A percentile compares a stretch with the other conserved stretches of the same genome.
Evolutionary conservation across 1,140 invertebrate genomes (phyloP).

Genomic region (Leptopilina clavipes): DNA sequence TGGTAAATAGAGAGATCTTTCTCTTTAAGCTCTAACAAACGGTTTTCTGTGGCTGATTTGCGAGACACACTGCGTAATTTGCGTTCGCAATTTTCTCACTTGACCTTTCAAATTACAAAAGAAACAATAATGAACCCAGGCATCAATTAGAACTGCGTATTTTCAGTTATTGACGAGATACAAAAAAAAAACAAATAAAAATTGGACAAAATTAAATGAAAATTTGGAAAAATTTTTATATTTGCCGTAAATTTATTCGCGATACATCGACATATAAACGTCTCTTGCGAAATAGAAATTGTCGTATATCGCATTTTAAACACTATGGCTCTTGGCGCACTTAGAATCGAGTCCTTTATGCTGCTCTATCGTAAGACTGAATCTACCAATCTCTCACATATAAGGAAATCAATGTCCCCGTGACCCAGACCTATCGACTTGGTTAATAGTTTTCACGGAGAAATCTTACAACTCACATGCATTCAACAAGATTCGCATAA

Average conservation of each 20-base stretch:
- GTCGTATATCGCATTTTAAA: slow-evolving; percentile 47
- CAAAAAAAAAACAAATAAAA: slow-evolving; percentile 36
- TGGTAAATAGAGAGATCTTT: slow-evolving; percentile 20
- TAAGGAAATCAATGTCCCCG: slow-evolving; percentile 64
- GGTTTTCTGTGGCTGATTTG: slow-evolving; percentile 42
- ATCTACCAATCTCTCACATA: slow-evolving; percentile 37
- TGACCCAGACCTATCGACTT: slow-evolving; percentile 66
- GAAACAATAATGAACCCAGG: slow-evolving; percentile 4
- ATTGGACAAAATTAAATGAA: slow-evolving; percentile 45
- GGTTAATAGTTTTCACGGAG: slow-evolving; percentile 64
- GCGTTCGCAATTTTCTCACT: slow-evolving; percentile 39
- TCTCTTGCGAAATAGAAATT: slow-evolving; percentile 56
- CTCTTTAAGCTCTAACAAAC: slow-evolving; percentile 25
- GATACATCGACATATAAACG: slow-evolving; percentile 40
- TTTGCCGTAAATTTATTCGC: slow-evolving; percentile 49
- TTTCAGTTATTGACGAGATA: background rate
- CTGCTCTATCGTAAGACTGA: background rate
- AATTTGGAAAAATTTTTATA: no score
- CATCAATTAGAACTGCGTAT: background rate
- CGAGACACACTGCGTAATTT: slow-evolving; percentile 43
- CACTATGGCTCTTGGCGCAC: slow-evolving; percentile 37
- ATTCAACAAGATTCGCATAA: slow-evolving; percentile 48
- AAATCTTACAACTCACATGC: slow-evolving; percentile 50
- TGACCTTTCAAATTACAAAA: slow-evolving; percentile 38
- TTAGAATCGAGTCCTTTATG: slow-evolving; percentile 38